Evolutionary conservation across 1,140 invertebrate genomes (phyloP), one percentile per base, ranked within the genome.

Genomic region (Drosophila suzukii): DNA sequence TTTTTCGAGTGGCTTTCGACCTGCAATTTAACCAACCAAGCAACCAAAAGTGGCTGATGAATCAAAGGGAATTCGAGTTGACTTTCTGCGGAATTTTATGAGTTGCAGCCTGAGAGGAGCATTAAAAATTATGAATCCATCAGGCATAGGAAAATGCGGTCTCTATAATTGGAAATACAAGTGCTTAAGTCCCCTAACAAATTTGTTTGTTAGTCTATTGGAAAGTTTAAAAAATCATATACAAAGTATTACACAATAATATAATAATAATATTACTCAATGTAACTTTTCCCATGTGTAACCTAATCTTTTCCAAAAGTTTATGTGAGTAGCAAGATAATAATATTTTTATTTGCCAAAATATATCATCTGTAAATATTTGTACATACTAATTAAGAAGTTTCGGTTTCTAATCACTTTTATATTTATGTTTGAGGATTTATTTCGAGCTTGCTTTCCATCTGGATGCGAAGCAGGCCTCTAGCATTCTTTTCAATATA

Each of bases 1-100:
- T 68, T 54, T 57, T 75, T 77, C 67, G 81, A 85, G 77, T 84
- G 81, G 41, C 65, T 70, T 71, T 71, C 65, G 67, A 70, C 39
- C 46, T 46, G 55, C 43, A 83, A 63, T 59, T 44, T 68, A 68
- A 68, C 46, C 65, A 68, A 51, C 60, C 65, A 49, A 53, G 38
- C 15, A 73, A 46, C 57, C 49, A 41, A 54, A 62, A 74, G 49
- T 55, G 39, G 27, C 39, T 53, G 47, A 74, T 47, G 41, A 53
- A 61, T 61, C 68, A 73, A 73, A 73, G 67, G 47, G 32, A 70
- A 70, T 47, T 56, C 13, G 17, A 70, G 63, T 39, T 55, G 49
- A 32, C 1, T 67, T 58, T 50, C 13, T 30, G 27, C 20, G 46
- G 15, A 71, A 51, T 51, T 51, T 72, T 15, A 30, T 38, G 56